Evolutionary conservation across 1,140 invertebrate species (phyloP), one percentile per base, ranked within the genome.

Genomic region (Ericerus pela): DNA sequence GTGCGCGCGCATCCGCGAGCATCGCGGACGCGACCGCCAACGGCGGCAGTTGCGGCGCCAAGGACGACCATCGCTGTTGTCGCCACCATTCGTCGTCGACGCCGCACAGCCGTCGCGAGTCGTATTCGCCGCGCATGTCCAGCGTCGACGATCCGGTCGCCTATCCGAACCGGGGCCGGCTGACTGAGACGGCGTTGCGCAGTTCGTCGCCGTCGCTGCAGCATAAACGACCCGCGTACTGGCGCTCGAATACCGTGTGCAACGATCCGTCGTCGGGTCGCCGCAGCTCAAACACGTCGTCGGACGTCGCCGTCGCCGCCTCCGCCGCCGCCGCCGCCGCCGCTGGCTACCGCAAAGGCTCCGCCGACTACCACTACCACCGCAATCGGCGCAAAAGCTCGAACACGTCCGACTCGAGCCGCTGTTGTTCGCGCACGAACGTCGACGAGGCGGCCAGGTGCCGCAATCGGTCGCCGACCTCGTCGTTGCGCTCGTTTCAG

Each of bases 211-310:
- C 18, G 14, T 22, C 18, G 6, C 10, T 33, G 22, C 52, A 53
- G 36, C 20, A 29, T 27, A 14, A 41, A 26, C 51, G 31, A 47
- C 37, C 43, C 51, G 11, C 18, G 43, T 4, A 54, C 52, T 41
- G 8, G 22, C 11, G 57, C 53, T 58, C 52, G 18, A 53, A 58
- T 24, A 58, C 53, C 29, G 12, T 58, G 36, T 58, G 51, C 38
- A 58, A 54, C 29, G 57, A 58, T 3, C 54, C 47, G 14, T 56
- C 54, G 28, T 54, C 53, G 10, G 51, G 54, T 26, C 37, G 53
- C 12, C 24, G 36, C 12, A 53, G 53, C 20, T 58, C 53, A 27
- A 58, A 41, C 28, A 58, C 51, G 27, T 58, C 57, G 11, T 18
- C 22, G 14, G 41, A 18, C 3, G 26, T 18, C 20, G 14, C 14